Base-by-base conservation (phyloP, 2,888 invertebrate genomes). In the Archips xylosteana region DNA sequence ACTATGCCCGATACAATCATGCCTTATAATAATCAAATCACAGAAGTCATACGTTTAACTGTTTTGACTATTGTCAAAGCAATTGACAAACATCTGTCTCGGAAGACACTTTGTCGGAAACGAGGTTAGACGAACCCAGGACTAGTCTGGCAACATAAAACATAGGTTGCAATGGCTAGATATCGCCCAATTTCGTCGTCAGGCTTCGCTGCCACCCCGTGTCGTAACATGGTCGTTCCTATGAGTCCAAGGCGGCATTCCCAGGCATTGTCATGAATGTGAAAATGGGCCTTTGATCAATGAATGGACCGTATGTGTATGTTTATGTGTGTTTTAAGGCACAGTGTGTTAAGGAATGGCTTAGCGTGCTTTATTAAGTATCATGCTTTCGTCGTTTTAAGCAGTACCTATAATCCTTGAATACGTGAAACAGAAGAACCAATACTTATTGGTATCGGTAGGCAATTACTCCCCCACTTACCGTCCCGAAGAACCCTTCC, bases 381-480 rank as follows among this genome's bases (percentile, higher is more conserved):
- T n/a, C 64, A 65, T 65, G 51, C 64, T 65, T n/a, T 65, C 64
- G 51, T 65, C 36, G n/a, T 5, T 36, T 36, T 64, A 3, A 34
- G 47, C 32, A 13, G 9, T 13, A 10, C 1, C 8, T 2, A 0
- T 60, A 39, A 13, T 32, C 3, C 6, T n/a, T 36, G 13, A 23
- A 34, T 12, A 34, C 32, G 34, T 4, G 12, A 10, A 23, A 60
- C 10, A 60, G 15, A 8, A 10, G 23, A 57, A 57, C 3, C 57
- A 32, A 57, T 15, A 3, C 4, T 36, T 36, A 36, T 36, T 4
- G 36, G 36, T 36, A 36, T 36, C 36, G 36, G 36, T 4, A 36
- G 36, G 36, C 36, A 36, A 36, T 4, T 36, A 2, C 2, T 36
- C 36, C 5, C 36, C 36, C 36, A 36, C 36, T 5, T 36, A 1